Conservation (phyloP, 1,140 invertebrate genomes). For the Melipona quadrifasciata region DNA sequence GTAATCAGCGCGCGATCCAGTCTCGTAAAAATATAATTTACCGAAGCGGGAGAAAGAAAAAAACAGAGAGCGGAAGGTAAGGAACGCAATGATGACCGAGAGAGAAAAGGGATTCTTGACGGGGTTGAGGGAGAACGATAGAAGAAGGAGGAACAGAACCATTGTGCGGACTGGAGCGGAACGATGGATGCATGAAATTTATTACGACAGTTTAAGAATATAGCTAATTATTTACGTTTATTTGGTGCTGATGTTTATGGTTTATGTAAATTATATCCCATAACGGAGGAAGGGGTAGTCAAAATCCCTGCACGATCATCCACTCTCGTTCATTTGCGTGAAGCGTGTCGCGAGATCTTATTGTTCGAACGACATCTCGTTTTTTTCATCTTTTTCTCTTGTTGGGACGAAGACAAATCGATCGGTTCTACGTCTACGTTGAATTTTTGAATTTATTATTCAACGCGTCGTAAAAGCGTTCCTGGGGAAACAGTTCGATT, state of each 20-base stretch:
- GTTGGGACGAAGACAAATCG: not conserved
- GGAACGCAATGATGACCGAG: not conserved
- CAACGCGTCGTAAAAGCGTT: not conserved
- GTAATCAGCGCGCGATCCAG: constrained; percentile 52
- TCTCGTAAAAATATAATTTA: constrained; percentile 63
- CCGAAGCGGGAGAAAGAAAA: constrained; percentile 15
- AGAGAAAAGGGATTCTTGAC: constrained; percentile 24
- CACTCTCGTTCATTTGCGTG: constrained; percentile 5
- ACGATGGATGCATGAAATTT: constrained; percentile 66
- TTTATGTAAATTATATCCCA: constrained; percentile 70
- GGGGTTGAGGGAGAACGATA: constrained; percentile 3
- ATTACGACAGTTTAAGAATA: constrained; percentile 73
- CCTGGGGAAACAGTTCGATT: constrained; percentile 26
- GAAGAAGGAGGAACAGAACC: constrained; percentile 15
- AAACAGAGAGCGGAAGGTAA: not conserved
- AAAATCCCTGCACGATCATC: not conserved
- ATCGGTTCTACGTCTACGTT: constrained; percentile 25
- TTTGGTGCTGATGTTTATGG: constrained; percentile 70
- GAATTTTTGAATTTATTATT: constrained; percentile 13
- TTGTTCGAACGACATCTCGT: constrained; percentile 26
- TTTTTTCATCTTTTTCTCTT: not conserved
- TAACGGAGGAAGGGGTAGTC: constrained; percentile 53
- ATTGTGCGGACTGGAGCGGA: constrained; percentile 28
- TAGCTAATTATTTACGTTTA: constrained; percentile 73
- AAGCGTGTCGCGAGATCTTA: constrained; percentile 43